Evolutionary conservation across 2,797 vertebrate species (phyloP).

Genomic region (Uromys caudimaculatus): DNA sequence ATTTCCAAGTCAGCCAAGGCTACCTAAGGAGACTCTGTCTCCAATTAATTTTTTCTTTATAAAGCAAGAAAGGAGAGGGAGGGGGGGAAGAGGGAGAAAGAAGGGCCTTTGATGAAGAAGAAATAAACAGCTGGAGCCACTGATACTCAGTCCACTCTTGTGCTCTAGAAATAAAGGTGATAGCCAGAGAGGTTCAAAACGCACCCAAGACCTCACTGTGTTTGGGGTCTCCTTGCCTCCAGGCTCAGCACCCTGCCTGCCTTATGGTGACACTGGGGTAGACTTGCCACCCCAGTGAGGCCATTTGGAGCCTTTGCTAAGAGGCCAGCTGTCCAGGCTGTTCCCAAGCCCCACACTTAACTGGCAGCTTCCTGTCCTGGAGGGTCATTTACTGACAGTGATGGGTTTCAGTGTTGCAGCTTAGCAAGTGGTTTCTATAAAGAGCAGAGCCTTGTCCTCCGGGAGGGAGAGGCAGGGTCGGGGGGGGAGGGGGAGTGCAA

Average conservation of each 20-base stretch:
- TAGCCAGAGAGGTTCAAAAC: background rate
- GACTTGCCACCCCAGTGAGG: accelerated
- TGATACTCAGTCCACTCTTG: accelerated
- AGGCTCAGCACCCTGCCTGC: background rate
- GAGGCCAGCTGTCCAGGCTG: background rate
- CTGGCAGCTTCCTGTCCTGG: background rate
- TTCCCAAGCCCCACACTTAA: background rate
- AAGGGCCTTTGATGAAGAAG: too few relatives aligned
- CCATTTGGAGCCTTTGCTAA: accelerated
- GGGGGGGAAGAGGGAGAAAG: too few relatives aligned
- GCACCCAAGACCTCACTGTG: accelerated
- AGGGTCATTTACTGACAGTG: conserved; percentile 43
- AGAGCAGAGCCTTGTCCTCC: background rate
- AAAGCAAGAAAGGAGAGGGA: background rate
- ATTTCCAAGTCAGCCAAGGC: background rate
- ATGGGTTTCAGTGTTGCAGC: background rate
- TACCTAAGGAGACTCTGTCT: background rate
- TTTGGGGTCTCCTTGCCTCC: background rate
- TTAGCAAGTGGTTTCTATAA: conserved; percentile 65
- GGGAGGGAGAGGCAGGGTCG: background rate
- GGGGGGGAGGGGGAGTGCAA: background rate
- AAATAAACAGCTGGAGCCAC: too few relatives aligned
- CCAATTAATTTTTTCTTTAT: background rate
- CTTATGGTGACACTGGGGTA: too few relatives aligned
- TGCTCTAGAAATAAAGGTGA: accelerated